Evolutionary conservation across 2,888 invertebrate genomes (phyloP), one percentile per base, ranked within the genome.

Genomic region (Philereme vetulata): DNA sequence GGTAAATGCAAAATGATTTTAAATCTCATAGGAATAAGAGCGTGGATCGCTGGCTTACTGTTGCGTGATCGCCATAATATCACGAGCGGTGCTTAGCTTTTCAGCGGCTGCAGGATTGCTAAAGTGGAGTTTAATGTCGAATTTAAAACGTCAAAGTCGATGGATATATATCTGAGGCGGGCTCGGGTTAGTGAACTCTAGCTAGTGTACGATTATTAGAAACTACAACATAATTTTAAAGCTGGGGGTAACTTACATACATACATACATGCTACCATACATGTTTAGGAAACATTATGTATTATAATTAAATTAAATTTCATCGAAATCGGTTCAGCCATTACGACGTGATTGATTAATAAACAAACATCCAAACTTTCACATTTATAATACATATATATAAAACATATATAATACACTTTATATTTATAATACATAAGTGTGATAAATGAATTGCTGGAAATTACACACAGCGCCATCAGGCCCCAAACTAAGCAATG

Each of bases 51-150:
- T 60, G 56, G 53, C 53, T 43, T 50, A 35, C 35, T n/a, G 36
- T 51, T 49, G 58, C 53, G 64, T 62, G 58, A 54, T 51, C 43
- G 44, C 44, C 44, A 54, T 58, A 58, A 54, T 58, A 58, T 58
- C 35, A 43, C 35, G 33, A 35, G 44, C 10, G 46, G 50, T 59
- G 43, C 50, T 46, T 52, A 51, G 45, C 21, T 46, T 46, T 56
- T 38, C 33, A 32, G 21, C 21, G 33, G 44, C 44, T 33, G 5
- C 33, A 46, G 32, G 5, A 43, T 47, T 32, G 40, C 8, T 47
- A 21, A 45, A 51, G 45, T 45, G 43, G 33, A n/a, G n/a, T n/a
- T 35, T 47, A 10, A 10, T 55, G 43, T 21, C 21, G n/a, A 50
- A 34, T 53, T 48, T 51, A 52, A 48, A 52, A 45, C 7, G 34